These are phyloP conservation scores for Seira ritae DNA, from an alignment of 2,888 invertebrate genomes.

Conservation along the genomic window DNA sequence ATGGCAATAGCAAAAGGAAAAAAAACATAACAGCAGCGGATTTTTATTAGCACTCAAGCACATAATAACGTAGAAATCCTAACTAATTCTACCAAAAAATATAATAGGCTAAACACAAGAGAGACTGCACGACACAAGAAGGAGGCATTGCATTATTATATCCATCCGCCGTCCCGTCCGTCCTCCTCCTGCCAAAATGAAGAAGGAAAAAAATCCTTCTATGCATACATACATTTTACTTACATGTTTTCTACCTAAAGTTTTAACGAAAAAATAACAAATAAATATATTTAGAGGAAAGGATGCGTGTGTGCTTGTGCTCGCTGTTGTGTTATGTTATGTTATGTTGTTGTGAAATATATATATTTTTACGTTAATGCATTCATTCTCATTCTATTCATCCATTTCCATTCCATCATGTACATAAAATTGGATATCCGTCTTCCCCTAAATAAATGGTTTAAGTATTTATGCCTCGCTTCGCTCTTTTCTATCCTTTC, in stretches of 20 bases:
- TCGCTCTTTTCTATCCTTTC: constrained; percentile 36
- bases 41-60: constrained; percentile 61
- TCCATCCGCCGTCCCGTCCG: not conserved
- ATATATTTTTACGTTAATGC: constrained; percentile 12
- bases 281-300: constrained; percentile 30
- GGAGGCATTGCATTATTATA: constrained; percentile 28
- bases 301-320: constrained; percentile 33
- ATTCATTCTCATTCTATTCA: constrained; percentile 38
- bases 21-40: constrained; percentile 30
- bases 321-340: constrained; percentile 17
- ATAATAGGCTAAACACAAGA: constrained; percentile 46
- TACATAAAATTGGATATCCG: constrained; percentile 33
- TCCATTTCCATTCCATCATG: constrained; percentile 39
- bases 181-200: constrained; percentile 15
- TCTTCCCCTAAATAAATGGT: constrained; percentile 33
- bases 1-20: constrained; percentile 25
- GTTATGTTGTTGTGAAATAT: constrained; percentile 24
- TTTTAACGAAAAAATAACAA: constrained; percentile 28
- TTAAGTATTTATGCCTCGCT: constrained; percentile 46
- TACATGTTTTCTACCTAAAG: constrained; percentile 8
- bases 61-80: constrained; percentile 55
- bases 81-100: constrained; percentile 45
- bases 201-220: not conserved
- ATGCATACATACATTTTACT: constrained; percentile 7
- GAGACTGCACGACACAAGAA: constrained; percentile 4